These are phyloP conservation scores for Volucella bombylans DNA, from an alignment of 2,888 invertebrate species.

Conservation along the genomic window DNA sequence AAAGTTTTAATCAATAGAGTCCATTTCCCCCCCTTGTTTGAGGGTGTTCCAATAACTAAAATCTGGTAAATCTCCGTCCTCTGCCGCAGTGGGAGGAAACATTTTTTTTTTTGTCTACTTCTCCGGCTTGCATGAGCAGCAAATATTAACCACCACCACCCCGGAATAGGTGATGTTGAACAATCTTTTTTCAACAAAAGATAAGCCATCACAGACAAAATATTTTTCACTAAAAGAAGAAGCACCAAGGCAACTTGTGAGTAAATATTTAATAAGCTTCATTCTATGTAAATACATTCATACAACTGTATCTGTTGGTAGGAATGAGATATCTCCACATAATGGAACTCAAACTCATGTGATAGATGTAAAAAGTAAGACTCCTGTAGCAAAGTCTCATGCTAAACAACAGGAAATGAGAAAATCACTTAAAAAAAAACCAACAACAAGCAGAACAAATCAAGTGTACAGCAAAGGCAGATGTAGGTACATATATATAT, in stretches of 20 bases:
- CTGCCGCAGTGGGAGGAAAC: too few species aligned
- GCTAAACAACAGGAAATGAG: background rate
- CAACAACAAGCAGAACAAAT: background rate
- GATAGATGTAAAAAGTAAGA: too few species aligned
- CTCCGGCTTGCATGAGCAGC: background rate
- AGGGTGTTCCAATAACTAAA: too few species aligned
- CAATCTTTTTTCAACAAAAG: conserved; percentile 13
- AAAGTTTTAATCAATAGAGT: conserved; percentile 54
- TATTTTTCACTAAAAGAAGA: background rate
- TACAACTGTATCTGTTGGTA: too few species aligned
- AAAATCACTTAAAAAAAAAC: background rate
- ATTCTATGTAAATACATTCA: background rate
- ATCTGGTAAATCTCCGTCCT: too few species aligned
- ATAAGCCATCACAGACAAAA: conserved; percentile 23
- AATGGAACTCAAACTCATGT: background rate
- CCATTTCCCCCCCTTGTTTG: background rate
- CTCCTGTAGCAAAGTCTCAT: background rate
- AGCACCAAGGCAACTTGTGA: conserved; percentile 5
- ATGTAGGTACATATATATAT: conserved; percentile 24
- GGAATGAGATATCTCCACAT: background rate
- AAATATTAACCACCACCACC: background rate
- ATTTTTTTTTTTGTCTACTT: background rate
- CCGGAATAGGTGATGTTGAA: background rate
- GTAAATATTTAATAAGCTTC: conserved; percentile 37
- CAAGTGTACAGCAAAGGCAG: background rate